A percentile compares a stretch with the other conserved stretches of the same genome.
These are phyloP conservation scores for Pelusios castaneus DNA, from an alignment of 2,113 vertebrate genomes.

Conservation along the genomic window DNA sequence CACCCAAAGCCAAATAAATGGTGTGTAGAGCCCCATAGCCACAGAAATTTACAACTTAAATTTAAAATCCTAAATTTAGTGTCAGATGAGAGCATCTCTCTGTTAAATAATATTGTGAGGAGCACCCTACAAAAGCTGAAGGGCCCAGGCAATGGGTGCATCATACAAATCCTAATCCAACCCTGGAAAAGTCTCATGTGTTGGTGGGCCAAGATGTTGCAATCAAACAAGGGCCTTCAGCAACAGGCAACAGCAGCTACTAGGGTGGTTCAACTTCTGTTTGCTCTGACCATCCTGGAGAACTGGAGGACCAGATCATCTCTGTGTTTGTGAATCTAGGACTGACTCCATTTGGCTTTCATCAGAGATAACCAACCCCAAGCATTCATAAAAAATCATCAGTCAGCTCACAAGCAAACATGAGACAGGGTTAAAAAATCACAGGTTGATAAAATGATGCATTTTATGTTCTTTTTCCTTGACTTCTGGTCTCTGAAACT, in stretches of 20 bases:
- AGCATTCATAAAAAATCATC: neutral
- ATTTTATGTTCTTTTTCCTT: neutral
- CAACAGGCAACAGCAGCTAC: neutral
- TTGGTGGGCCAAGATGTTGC: neutral
- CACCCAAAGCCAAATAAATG: neutral
- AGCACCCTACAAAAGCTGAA: neutral
- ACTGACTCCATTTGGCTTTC: rapidly evolving
- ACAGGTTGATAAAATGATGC: neutral
- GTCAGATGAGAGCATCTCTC: neutral
- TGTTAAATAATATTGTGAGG: neutral
- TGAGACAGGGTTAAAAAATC: neutral
- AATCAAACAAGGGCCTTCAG: neutral
- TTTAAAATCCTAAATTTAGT: neutral
- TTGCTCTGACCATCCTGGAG: neutral
- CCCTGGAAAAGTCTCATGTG: neutral
- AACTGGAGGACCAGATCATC: neutral
- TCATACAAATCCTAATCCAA: neutral
- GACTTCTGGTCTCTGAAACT: neutral
- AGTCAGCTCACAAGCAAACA: neutral
- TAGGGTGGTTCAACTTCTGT: neutral
- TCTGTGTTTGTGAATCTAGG: neutral
- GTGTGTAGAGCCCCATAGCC: neutral
- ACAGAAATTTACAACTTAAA: neutral
- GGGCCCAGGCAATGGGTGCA: neutral
- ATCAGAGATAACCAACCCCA: neutral